Evolutionary conservation across 2,797 vertebrate genomes (phyloP), one percentile per base, ranked within the genome.

Genomic region (Hirundo rustica): DNA sequence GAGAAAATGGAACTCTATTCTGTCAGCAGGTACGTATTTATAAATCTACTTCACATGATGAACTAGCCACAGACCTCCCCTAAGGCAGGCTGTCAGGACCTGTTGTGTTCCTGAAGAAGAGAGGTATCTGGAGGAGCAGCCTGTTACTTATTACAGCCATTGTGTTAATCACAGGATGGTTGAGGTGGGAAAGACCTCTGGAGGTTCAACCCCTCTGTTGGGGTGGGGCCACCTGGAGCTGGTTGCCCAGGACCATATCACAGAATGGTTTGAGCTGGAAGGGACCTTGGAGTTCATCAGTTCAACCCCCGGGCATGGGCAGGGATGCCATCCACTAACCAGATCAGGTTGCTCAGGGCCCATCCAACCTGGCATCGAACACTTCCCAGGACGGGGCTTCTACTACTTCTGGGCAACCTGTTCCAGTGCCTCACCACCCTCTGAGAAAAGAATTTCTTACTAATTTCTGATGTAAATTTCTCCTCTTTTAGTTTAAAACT

Each of bases 311-410:
- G 32, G 16, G 18, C 11, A 42, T 42, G 40, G 26, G 34, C 40
- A 66, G 22, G 21, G 9, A 36, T 81, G 22, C 18, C 16, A 27
- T 18, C 10, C 18, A 8, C 40, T 51, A 53, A 16, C 21, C 53
- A 32, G 21, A 32, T 60, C 25, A 36, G 34, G 29, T 77, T 60
- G 30, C 16, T 72, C 21, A 58, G 58, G 34, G 17, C 45, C 15
- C 15, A 40, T 65, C 45, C 21, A 45, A 1, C n/a, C 25, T 58
- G 25, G 21, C 17, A 17, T 57, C 0, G 1, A 57, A 19, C 11
- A 22, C 17, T 76, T 71, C 16, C 10, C 45, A 23, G 14, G 29
- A 26, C 58, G n/a, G 17, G 25, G 10, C 17, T 13, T 58, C 45
- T 23, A 8, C 17, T 3, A 19, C 29, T 76, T 57, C 57, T 38